Evolutionary conservation across 2,888 invertebrate species (phyloP), one percentile per base, ranked within the genome.

Genomic region (Ephialtes manifestator): DNA sequence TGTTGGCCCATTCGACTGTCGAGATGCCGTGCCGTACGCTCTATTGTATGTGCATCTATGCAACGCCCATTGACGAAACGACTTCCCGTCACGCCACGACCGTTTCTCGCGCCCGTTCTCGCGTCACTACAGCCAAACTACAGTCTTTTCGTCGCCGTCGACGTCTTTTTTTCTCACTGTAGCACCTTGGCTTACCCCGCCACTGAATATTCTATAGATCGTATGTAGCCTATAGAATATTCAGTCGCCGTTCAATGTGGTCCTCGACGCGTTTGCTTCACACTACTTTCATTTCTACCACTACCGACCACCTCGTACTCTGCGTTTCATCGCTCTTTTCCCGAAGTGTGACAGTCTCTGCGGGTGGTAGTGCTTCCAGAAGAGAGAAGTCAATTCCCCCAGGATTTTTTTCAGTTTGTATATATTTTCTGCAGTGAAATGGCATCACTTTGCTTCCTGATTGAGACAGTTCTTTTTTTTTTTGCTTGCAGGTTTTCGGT

Each of bases 21-120:
- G 74, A 74, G 60, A 51, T 74, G 79, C 13, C 39, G 60, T 20
- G 55, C 51, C 48, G 68, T 71, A 51, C 74, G 76, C 72, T 39
- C 53, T 60, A 79, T 85, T 78, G 81, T 85, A 43, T 43, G 63
- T 48, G 82, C 78, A 65, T 82, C 71, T 68, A 67, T 81, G 84
- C 79, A 74, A 79, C 78, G 80, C 46, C 90, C 92, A 91, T 90
- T 91, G 89, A 91, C 89, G 87, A 86, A 89, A 84, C 87, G 90
- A 92, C 91, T 92, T 91, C 89, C 91, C 89, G 90, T 91, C 91
- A 91, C 90, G 91, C 90, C 90, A 89, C 81, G 48, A 81, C 84
- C 86, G 84, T 88, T 81, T 85, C 83, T 82, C 79, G 72, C 75
- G 79, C 83, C 76, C 28, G 76, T 72, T 81, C 60, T 28, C 77